A percentile compares a stretch with the other conserved stretches of the same genome.
Conservation (phyloP, 2,797 vertebrate genomes). For the Poeciliopsis gracilis region DNA sequence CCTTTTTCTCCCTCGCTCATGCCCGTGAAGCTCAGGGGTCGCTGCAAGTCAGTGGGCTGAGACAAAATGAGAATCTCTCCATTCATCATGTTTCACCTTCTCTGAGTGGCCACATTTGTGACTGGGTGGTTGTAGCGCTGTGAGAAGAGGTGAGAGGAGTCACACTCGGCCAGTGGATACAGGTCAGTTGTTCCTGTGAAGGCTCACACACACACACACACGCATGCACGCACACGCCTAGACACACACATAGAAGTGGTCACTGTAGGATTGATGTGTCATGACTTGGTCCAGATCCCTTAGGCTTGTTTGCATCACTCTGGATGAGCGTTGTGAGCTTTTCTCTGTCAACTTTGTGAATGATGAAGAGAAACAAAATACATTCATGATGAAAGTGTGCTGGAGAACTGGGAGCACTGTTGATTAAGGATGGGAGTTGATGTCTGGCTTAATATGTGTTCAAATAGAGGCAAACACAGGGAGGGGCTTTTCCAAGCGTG, state of each 20-base stretch:
- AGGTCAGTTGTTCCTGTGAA: conserved; percentile 86
- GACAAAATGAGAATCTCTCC: conserved; percentile 80
- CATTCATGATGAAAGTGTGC: conserved; percentile 34
- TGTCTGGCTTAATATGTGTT: conserved; percentile 54
- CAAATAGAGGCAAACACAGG: conserved; percentile 61
- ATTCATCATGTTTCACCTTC: conserved; percentile 73
- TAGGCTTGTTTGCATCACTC: conserved; percentile 57
- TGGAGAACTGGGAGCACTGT: conserved; percentile 31
- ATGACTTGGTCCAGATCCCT: conserved; percentile 71
- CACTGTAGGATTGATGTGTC: conserved; percentile 69
- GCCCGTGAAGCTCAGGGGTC: conserved; percentile 61
- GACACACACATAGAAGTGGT: conserved; percentile 31
- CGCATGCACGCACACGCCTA: conserved; percentile 5
- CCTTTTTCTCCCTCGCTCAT: conserved; percentile 46
- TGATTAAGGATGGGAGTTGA: conserved; percentile 66
- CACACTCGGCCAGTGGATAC: conserved; percentile 84
- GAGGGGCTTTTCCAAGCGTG: conserved; percentile 75
- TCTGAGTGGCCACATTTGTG: conserved; percentile 69
- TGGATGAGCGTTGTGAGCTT: conserved; percentile 42
- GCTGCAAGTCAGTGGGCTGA: conserved; percentile 72
- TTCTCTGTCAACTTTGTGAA: conserved; percentile 55
- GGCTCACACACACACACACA: conserved; percentile 31
- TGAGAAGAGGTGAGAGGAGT: conserved; percentile 82
- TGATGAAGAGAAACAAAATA: conserved; percentile 37
- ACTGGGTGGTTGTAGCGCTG: conserved; percentile 54